A percentile compares a stretch with the other conserved stretches of the same genome.
phyloP scores from a whole-genome alignment of 2,888 invertebrate genomes.

The Iselma pallidipennis region DNA sequence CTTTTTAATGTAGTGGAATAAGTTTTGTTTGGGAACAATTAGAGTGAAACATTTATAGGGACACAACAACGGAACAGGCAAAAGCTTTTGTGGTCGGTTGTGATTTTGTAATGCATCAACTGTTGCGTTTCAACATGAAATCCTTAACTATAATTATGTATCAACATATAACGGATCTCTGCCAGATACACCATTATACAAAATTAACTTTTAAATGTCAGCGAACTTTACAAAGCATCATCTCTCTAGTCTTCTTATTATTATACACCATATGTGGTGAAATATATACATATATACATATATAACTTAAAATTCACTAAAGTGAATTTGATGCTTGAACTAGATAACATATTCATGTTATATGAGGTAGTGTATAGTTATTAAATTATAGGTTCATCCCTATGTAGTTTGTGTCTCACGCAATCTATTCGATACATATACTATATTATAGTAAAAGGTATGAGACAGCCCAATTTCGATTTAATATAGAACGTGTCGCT shows the following conservation, averaged over 20 bases:
- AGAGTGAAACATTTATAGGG: neutral
- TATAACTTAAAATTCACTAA: no score
- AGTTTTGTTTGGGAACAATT: neutral
- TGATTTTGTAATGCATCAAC: neutral
- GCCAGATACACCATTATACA: neutral
- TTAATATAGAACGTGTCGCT: neutral
- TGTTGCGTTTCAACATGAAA: neutral
- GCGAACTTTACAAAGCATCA: no score
- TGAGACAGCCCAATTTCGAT: neutral
- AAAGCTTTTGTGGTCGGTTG: neutral
- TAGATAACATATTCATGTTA: no score
- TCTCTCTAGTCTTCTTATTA: neutral
- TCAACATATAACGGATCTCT: neutral
- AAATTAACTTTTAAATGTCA: neutral
- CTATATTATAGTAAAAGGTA: neutral
- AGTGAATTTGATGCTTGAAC: no score
- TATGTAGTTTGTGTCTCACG: no score
- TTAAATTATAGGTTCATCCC: no score
- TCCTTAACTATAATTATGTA: neutral
- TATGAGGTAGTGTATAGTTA: no score
- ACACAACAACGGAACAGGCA: neutral
- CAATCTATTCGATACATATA: neutral
- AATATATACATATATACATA: neutral
- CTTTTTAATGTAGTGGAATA: no score
- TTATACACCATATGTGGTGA: neutral